These are phyloP conservation scores for Hesperophylax magnus DNA, from an alignment of 1,140 invertebrate genomes.

Conservation along the genomic window DNA sequence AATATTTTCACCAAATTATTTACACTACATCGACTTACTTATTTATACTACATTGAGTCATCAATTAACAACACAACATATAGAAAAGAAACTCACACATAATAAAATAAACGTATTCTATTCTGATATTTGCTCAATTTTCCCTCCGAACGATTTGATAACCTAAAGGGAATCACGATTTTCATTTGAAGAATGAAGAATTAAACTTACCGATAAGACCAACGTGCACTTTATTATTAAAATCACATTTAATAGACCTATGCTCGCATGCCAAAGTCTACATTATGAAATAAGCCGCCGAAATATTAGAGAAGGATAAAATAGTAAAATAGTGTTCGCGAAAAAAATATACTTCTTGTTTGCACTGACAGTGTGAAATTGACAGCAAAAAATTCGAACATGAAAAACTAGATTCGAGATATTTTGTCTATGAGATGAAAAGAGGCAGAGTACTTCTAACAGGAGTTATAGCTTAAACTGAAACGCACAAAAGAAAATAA, in stretches of 20 bases:
- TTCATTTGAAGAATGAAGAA: conserved; percentile 8
- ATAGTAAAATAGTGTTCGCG: not conserved
- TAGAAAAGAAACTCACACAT: no score
- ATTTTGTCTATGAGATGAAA: not conserved
- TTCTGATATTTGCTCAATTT: no score
- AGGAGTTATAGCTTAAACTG: not conserved
- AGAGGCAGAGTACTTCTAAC: not conserved
- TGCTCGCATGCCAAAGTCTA: conserved; percentile 18
- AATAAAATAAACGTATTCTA: no score
- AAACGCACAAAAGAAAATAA: conserved; percentile 8
- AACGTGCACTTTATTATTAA: not conserved
- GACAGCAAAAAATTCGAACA: conserved; percentile 19
- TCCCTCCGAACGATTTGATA: not conserved
- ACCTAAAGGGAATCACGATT: not conserved
- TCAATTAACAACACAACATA: no score
- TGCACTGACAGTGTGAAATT: conserved; percentile 12
- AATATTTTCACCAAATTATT: no score
- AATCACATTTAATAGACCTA: not conserved
- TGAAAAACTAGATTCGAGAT: not conserved
- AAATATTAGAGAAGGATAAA: conserved; percentile 13
- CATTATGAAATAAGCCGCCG: conserved; percentile 4
- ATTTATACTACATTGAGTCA: no score
- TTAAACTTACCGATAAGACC: conserved; percentile 26
- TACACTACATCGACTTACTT: no score
- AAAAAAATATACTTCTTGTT: conserved; percentile 23